These are phyloP conservation scores for Solenopsis invicta DNA, from an alignment of 1,140 invertebrate genomes.

Conservation along the genomic window DNA sequence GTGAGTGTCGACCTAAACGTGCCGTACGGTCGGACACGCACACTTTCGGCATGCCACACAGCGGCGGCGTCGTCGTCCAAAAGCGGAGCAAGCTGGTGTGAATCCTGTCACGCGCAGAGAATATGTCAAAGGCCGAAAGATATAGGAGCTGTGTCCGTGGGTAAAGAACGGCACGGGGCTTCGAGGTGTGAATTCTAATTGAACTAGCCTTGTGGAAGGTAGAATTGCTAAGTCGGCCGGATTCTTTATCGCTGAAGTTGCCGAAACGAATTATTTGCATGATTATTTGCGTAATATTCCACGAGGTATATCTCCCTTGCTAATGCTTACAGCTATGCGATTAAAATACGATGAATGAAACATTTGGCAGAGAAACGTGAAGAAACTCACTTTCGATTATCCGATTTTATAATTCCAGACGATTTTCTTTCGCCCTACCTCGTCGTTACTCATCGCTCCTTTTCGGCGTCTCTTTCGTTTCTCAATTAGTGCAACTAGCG, in stretches of 20 bases:
- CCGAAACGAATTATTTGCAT: slow-evolving; percentile 10
- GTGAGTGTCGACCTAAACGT: slow-evolving; percentile 74
- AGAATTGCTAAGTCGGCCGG: background rate
- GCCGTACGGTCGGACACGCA: slow-evolving; percentile 44
- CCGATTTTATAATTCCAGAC: slow-evolving; percentile 41
- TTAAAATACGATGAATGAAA: slow-evolving; percentile 1
- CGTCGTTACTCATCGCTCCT: background rate
- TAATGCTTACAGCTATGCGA: background rate
- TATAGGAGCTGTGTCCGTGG: slow-evolving; percentile 56
- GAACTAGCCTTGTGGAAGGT: slow-evolving; percentile 7
- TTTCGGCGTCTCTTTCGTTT: slow-evolving; percentile 51
- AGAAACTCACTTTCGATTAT: slow-evolving; percentile 20
- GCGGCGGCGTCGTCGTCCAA: slow-evolving; percentile 46
- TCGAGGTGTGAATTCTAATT: slow-evolving; percentile 71
- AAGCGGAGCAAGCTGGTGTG: slow-evolving; percentile 70
- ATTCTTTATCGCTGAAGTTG: background rate
- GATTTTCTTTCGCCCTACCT: slow-evolving; percentile 26
- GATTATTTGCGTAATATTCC: slow-evolving; percentile 11
- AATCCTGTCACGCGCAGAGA: slow-evolving; percentile 76
- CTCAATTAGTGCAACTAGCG: slow-evolving; percentile 80
- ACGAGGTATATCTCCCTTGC: background rate
- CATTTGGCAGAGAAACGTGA: background rate
- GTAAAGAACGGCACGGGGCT: slow-evolving; percentile 50
- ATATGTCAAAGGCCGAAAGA: slow-evolving; percentile 67
- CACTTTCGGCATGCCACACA: slow-evolving; percentile 20